phyloP scores from a whole-genome alignment of 2,797 vertebrate species.

The Pygocentrus nattereri region DNA sequence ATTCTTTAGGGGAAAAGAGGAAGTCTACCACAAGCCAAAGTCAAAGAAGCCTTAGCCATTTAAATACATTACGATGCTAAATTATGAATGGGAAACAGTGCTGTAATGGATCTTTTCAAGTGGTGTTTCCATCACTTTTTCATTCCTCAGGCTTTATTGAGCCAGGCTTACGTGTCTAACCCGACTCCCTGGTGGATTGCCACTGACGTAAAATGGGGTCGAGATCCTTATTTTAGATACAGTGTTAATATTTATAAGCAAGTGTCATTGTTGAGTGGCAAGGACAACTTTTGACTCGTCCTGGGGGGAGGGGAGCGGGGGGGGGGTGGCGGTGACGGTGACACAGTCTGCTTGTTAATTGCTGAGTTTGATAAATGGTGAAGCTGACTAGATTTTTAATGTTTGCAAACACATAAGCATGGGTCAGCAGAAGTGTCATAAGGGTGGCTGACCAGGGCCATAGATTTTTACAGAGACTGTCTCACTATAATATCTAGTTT shows the following conservation, averaged over 20 bases:
- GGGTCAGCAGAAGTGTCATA: not conserved
- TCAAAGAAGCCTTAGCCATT: conserved; percentile 32
- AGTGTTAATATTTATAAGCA: conserved; percentile 60
- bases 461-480: no score
- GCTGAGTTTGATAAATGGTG: not conserved
- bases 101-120: conserved; percentile 56
- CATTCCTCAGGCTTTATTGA: conserved; percentile 47
- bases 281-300: conserved; percentile 51
- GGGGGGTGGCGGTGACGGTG: no score
- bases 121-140: conserved; percentile 45
- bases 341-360: conserved; percentile 34
- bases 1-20: conserved; percentile 11
- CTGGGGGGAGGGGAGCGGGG: no score
- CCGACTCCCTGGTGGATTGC: conserved; percentile 23
- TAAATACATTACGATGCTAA: conserved; percentile 54
- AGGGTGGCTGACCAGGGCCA: no score
- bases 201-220: conserved; percentile 50
- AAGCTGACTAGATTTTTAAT: not conserved
- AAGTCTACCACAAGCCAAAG: conserved; percentile 8
- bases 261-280: conserved; percentile 53
- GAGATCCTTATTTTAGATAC: conserved; percentile 61
- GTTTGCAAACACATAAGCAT: not conserved
- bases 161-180: conserved; percentile 27
- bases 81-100: conserved; percentile 58
- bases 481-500: no score